Percentiles rank a stretch among this genome's conserved stretches.
Evolutionary conservation across 2,888 invertebrate species (phyloP).

Genomic region (Phragmatobia fuliginosa): DNA sequence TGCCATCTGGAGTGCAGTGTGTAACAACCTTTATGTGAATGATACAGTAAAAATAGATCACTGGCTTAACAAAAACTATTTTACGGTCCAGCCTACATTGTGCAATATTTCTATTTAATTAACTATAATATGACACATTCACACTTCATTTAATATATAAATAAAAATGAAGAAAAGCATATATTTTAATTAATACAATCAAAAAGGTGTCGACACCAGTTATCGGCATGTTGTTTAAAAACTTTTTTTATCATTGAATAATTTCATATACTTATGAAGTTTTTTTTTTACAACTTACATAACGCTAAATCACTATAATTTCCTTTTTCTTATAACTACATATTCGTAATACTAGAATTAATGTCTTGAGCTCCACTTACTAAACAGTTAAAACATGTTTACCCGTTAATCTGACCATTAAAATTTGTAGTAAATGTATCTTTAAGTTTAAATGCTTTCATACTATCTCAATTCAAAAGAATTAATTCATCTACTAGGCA

Average conservation of each 20-base stretch:
- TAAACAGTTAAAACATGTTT: too few relatives aligned
- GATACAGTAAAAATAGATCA: not conserved
- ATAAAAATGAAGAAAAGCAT: conserved; percentile 27
- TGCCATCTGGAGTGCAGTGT: not conserved
- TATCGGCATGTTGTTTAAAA: conserved; percentile 12
- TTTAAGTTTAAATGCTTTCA: not conserved
- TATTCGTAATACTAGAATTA: too few relatives aligned
- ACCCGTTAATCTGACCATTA: not conserved
- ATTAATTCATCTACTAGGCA: not conserved
- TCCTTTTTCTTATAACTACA: too few relatives aligned
- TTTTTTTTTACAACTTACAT: not conserved
- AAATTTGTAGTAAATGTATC: not conserved
- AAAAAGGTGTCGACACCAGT: conserved; percentile 21
- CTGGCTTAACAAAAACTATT: not conserved
- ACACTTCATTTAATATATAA: not conserved
- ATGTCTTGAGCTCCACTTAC: too few relatives aligned
- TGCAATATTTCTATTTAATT: not conserved
- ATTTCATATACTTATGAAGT: too few relatives aligned
- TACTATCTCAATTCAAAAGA: not conserved
- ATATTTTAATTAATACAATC: conserved; percentile 36
- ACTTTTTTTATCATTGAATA: not conserved
- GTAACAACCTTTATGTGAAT: not conserved
- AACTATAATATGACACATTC: not conserved
- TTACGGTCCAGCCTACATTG: not conserved
- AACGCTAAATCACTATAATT: too few relatives aligned